phyloP scores from a whole-genome alignment of 2,888 invertebrate species.

The Cancer borealis region DNA sequence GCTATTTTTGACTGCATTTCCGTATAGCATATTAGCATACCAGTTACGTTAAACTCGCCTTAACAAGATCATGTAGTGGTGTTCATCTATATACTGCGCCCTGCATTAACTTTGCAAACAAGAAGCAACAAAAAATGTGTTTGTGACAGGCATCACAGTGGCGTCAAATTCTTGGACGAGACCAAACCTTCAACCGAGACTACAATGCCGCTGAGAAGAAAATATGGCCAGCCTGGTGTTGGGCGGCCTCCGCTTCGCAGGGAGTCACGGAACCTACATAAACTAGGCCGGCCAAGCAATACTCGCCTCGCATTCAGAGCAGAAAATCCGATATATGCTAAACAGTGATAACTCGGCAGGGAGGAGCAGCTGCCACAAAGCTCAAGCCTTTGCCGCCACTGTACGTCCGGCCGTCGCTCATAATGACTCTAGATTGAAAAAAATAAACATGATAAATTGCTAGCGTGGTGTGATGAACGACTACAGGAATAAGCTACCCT shows the following conservation, averaged over 20 bases:
- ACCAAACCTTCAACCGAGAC: constrained; percentile 17
- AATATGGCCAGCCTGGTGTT: neutral
- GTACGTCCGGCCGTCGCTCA: neutral
- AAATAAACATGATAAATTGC: constrained; percentile 20
- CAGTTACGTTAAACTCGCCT: neutral
- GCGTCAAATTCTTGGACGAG: neutral
- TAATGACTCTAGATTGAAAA: constrained; percentile 27
- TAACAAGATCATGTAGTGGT: neutral
- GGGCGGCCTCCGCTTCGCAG: neutral
- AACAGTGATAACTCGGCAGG: constrained; percentile 31
- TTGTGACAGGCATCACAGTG: neutral
- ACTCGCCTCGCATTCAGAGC: constrained; percentile 28
- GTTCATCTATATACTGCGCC: neutral
- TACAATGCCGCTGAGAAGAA: neutral
- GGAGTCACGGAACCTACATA: constrained; percentile 16
- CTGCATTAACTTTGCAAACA: neutral
- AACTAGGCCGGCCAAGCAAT: constrained; percentile 27
- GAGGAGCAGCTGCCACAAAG: constrained; percentile 1
- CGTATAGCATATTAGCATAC: neutral
- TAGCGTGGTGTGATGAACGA: neutral
- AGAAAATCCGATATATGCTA: constrained; percentile 41
- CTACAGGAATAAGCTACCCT: neutral
- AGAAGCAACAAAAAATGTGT: neutral
- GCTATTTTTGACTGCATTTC: neutral
- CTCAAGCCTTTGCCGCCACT: neutral